These are phyloP conservation scores for Pantala flavescens DNA, from an alignment of 1,140 invertebrate species.

Conservation along the genomic window DNA sequence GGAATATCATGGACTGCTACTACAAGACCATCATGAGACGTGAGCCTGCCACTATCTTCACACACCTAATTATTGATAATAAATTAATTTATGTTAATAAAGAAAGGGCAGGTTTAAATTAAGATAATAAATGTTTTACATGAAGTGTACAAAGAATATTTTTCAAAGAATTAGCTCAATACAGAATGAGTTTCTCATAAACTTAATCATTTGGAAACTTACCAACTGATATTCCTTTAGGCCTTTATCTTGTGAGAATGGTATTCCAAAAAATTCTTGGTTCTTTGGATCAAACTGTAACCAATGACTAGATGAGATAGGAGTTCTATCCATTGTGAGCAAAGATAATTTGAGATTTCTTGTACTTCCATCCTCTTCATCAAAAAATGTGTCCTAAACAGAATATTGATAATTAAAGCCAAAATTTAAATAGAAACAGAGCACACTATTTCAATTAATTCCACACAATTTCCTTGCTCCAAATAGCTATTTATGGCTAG, in stretches of 20 bases:
- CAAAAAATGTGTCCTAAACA: constrained; percentile 75
- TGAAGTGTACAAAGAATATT: too few species aligned
- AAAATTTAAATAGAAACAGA: constrained; percentile 7
- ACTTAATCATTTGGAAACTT: constrained; percentile 14
- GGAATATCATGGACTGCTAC: constrained; percentile 53
- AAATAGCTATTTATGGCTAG: neutral
- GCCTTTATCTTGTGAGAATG: constrained; percentile 53
- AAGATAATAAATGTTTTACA: neutral
- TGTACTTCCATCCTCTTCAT: constrained; percentile 71
- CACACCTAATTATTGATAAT: constrained; percentile 35
- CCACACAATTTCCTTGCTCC: neutral
- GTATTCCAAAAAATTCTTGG: constrained; percentile 82
- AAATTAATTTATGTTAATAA: neutral
- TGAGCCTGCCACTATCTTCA: constrained; percentile 50
- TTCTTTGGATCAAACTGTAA: constrained; percentile 79
- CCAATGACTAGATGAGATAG: constrained; percentile 63
- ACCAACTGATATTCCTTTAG: constrained; percentile 67
- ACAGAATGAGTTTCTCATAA: too few species aligned
- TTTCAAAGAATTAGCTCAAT: too few species aligned
- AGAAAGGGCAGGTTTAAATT: neutral
- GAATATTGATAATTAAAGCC: neutral
- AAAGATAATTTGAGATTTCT: constrained; percentile 61
- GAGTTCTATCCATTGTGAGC: constrained; percentile 54
- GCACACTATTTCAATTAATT: neutral
- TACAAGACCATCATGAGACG: constrained; percentile 65